These are phyloP conservation scores for Xylocopa sonorina DNA, from an alignment of 1,140 invertebrate species.

Conservation along the genomic window DNA sequence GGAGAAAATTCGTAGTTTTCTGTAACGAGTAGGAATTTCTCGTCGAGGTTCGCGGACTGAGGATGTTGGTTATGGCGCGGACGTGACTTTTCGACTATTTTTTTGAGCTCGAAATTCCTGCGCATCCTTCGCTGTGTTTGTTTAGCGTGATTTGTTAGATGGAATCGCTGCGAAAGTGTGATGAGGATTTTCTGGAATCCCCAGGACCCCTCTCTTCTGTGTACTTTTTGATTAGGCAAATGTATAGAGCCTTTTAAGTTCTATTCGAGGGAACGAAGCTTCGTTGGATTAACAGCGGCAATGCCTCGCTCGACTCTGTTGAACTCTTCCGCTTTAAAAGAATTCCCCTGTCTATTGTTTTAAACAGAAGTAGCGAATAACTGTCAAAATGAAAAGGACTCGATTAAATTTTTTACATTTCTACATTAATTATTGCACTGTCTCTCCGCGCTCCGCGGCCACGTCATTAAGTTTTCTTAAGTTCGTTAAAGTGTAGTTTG, in stretches of 20 bases:
- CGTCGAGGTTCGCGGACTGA: not conserved
- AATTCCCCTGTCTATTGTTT: too few species aligned
- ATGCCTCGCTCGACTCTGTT: too few species aligned
- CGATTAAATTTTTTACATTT: not conserved
- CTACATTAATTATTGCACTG: not conserved
- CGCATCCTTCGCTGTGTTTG: not conserved
- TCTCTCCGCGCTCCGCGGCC: not conserved
- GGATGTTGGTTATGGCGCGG: not conserved
- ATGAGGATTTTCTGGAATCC: not conserved
- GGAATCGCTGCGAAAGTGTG: not conserved
- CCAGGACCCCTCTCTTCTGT: not conserved
- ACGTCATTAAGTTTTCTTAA: not conserved
- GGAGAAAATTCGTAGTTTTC: too few species aligned
- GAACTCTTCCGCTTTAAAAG: too few species aligned
- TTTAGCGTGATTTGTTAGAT: not conserved
- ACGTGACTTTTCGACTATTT: constrained; percentile 1
- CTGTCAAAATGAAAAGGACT: too few species aligned
- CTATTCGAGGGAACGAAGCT: too few species aligned
- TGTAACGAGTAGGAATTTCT: not conserved
- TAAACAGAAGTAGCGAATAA: too few species aligned
- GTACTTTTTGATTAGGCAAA: not conserved
- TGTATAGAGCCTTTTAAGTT: not conserved
- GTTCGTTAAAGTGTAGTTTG: constrained; percentile 9
- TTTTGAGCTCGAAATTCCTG: not conserved
- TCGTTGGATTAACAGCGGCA: too few species aligned